phyloP scores from a whole-genome alignment of 1,140 invertebrate species.

The Meteorus sp. region DNA sequence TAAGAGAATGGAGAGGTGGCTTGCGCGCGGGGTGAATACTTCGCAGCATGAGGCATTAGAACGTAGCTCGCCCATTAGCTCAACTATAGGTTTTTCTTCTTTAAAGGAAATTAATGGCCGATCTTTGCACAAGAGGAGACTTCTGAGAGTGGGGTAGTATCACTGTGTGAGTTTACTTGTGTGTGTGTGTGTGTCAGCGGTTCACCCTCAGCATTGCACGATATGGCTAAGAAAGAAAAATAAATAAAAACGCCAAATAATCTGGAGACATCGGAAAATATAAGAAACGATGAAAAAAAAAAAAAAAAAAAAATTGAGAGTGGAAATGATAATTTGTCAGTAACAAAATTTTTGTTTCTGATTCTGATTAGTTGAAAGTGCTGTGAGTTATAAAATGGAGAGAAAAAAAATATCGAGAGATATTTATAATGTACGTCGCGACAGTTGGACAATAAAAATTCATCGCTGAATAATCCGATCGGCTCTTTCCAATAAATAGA shows the following conservation, averaged over 20 bases:
- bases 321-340: background rate
- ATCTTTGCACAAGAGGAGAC: slow-evolving; percentile 39
- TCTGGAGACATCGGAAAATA: too few relatives aligned
- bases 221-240: background rate
- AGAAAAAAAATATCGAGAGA: background rate
- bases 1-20: too few relatives aligned
- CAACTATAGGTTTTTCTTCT: slow-evolving; percentile 48
- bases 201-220: too few relatives aligned
- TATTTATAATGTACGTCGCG: background rate
- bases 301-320: background rate
- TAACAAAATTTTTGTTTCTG: background rate
- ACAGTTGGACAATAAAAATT: slow-evolving; percentile 19
- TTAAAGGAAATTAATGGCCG: slow-evolving; percentile 54
- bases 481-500: slow-evolving; percentile 25
- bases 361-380: too few relatives aligned
- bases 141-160: too few relatives aligned
- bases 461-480: slow-evolving; percentile 22
- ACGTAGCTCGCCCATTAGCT: slow-evolving; percentile 56
- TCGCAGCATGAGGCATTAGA: slow-evolving; percentile 51
- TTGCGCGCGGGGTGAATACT: background rate
- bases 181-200: background rate
- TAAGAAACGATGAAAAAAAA: too few relatives aligned
- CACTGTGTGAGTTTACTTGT: background rate
- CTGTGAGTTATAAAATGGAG: too few relatives aligned
- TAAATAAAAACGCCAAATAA: background rate